A percentile compares a stretch with the other conserved stretches of the same genome.
These are phyloP conservation scores for Hybos culiciformis DNA, from an alignment of 2,888 invertebrate genomes.

Conservation along the genomic window DNA sequence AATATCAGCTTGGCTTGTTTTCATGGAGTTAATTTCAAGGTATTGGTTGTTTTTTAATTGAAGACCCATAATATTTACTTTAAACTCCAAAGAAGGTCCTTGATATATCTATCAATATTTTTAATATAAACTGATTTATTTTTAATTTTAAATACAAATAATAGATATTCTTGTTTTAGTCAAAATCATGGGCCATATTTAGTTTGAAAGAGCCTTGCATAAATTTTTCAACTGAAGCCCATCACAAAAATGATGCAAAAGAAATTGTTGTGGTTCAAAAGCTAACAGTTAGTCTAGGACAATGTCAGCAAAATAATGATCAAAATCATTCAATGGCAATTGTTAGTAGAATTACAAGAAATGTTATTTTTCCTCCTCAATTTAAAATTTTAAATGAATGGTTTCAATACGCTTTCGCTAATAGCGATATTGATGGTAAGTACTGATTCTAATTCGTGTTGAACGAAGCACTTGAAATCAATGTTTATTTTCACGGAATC, in stretches of 20 bases:
- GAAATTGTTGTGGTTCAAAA: slow-evolving; percentile 83
- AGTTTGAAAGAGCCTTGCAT: slow-evolving; percentile 86
- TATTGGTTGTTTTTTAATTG: too few relatives aligned
- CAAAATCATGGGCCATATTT: slow-evolving; percentile 93
- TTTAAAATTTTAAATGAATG: slow-evolving; percentile 89
- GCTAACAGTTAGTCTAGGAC: slow-evolving; percentile 75
- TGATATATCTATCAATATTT: neutral
- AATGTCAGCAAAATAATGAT: slow-evolving; percentile 47
- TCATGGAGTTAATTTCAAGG: slow-evolving; percentile 90
- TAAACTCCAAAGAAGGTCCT: too few relatives aligned
- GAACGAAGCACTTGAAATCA: too few relatives aligned
- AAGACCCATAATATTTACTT: too few relatives aligned
- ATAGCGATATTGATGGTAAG: slow-evolving; percentile 84
- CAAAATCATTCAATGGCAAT: slow-evolving; percentile 87
- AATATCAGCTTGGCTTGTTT: slow-evolving; percentile 93
- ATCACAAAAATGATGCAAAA: slow-evolving; percentile 59
- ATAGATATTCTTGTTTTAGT: slow-evolving; percentile 22
- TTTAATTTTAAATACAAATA: neutral
- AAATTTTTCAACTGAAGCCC: slow-evolving; percentile 85
- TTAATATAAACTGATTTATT: neutral
- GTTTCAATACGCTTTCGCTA: slow-evolving; percentile 94
- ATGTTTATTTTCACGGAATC: too few relatives aligned
- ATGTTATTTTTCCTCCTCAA: slow-evolving; percentile 87
- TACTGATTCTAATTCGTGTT: slow-evolving; percentile 1
- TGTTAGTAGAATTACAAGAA: slow-evolving; percentile 81